Base-by-base conservation (phyloP, 1,140 invertebrate species). In the Drosophila murphyi region DNA sequence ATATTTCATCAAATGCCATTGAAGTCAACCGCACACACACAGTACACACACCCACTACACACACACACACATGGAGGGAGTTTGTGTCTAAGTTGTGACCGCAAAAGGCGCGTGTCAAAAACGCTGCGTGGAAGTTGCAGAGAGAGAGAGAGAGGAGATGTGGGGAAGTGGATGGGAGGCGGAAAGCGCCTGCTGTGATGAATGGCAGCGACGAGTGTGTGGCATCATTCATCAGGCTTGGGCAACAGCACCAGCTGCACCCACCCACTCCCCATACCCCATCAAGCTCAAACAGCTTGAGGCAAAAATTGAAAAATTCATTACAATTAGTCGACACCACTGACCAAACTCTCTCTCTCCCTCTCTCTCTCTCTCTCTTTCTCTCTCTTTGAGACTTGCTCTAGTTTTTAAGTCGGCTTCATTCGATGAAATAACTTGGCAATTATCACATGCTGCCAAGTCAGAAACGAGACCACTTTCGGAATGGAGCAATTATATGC, bases 301-400 rank as follows among this genome's bases (percentile, higher is more conserved):
- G 48, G 52, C 56, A 54, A 74, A 74, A 87, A 88, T 88, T 87
- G 83, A 87, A 87, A 87, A 87, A 87, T 87, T 77, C 83, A 87
- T 87, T 87, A 89, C 85, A 88, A 88, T 88, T 88, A 89, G 83
- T 83, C 78, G 76, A 74, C 72, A 67, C 69, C 59, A 68, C 34
- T 64, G 79, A 73, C 74, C 79, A 67, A 55, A 48, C 47, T 45
- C 3, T 43, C n/a, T 7, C 45, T 32, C 3, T 6, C 20, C 5
- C 4, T 47, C 2, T 34, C 31, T 8, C 41, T 50, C n/a, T 47
- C 5, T 34, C 2, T 10, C 20, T 20, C 20, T 20, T 1, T 20
- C 0, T 20, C 20, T 20, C 1, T 20, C 20, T 2, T 20, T 20
- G 20, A 20, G 20, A 34, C 31, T 28, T 43, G 35, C 20, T 20